These are phyloP conservation scores for Drosophila jambulina DNA, from an alignment of 1,140 invertebrate genomes.

Conservation along the genomic window DNA sequence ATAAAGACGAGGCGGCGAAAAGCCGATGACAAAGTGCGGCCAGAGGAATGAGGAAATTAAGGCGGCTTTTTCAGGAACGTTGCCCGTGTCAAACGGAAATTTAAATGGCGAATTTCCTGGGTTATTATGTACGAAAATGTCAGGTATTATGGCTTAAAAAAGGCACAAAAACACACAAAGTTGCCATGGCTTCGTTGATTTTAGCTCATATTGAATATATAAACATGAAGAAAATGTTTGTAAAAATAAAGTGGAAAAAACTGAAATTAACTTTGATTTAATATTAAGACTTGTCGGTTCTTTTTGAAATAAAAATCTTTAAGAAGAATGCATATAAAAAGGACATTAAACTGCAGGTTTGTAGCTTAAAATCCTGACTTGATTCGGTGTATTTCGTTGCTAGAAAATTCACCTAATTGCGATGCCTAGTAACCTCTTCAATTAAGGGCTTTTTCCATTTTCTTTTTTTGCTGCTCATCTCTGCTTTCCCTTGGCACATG, in stretches of 20 bases:
- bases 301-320: background rate
- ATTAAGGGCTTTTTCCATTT: conserved; percentile 1
- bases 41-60: conserved; percentile 4
- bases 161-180: background rate
- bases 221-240: background rate
- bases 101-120: conserved; percentile 25
- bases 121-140: conserved; percentile 5
- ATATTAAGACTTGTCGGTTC: background rate
- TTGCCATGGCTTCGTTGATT: background rate
- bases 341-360: background rate
- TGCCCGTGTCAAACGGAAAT: conserved; percentile 30
- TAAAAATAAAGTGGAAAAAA: background rate
- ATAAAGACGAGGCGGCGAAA: conserved; percentile 18
- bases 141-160: background rate
- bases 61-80: conserved; percentile 13
- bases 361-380: background rate
- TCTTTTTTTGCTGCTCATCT: background rate
- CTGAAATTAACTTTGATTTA: background rate
- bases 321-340: background rate
- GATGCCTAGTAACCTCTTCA: conserved; percentile 10
- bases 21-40: conserved; percentile 20
- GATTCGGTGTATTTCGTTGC: background rate
- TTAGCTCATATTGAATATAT: background rate
- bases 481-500: background rate
- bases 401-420: conserved; percentile 5